phyloP scores from a whole-genome alignment of 2,113 vertebrate genomes.

The Indicator maculatus region DNA sequence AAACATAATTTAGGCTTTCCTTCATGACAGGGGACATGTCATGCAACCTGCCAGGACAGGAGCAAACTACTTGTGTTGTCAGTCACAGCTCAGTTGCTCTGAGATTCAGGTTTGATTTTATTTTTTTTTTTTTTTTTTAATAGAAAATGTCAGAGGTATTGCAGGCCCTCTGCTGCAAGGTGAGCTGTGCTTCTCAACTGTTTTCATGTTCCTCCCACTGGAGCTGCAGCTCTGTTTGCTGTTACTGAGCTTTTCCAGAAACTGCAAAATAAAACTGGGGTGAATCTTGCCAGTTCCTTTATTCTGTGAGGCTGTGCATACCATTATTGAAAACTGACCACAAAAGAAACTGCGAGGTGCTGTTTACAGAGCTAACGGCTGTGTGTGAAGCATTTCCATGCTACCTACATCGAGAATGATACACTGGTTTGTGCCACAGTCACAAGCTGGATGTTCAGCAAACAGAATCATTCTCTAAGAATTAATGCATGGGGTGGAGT shows the following conservation, averaged over 20 bases:
- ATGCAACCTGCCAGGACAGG: background rate
- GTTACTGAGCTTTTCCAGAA: background rate
- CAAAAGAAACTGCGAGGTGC: background rate
- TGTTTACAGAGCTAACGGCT: background rate
- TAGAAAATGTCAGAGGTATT: background rate
- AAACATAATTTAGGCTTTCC: background rate
- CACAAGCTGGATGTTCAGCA: background rate
- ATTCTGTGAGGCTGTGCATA: background rate
- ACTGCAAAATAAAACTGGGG: background rate
- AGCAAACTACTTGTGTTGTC: background rate
- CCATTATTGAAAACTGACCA: background rate
- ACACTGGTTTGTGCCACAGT: background rate
- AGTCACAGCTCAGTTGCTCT: background rate
- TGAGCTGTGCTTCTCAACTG: rapidly evolving
- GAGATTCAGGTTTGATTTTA: background rate
- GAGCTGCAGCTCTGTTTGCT: background rate
- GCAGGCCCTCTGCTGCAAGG: background rate
- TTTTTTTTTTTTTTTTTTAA: background rate
- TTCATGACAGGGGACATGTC: background rate
- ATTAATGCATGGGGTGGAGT: background rate
- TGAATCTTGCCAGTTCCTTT: background rate
- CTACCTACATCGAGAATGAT: rapidly evolving
- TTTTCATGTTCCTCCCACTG: rapidly evolving
- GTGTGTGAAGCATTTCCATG: background rate
- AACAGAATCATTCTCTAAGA: background rate